Conservation (phyloP, 2,888 invertebrate species). For the Tortrix viridana region DNA sequence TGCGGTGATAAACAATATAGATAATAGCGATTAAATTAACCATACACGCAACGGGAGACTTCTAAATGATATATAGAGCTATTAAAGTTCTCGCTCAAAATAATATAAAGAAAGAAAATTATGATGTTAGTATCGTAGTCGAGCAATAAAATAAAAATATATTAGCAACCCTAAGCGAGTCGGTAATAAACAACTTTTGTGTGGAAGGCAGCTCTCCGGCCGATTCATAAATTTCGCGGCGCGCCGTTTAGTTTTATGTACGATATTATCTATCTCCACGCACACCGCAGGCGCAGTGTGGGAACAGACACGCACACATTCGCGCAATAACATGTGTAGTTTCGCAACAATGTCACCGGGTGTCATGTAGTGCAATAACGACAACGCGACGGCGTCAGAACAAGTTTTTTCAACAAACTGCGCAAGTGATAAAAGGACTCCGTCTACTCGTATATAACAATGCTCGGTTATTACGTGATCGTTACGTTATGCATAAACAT, state of each 20-base stretch:
- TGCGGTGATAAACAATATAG: slow-evolving; percentile 62
- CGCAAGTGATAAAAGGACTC: slow-evolving; percentile 29
- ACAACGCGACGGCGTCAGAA: slow-evolving; percentile 41
- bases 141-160: slow-evolving; percentile 68
- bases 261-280: slow-evolving; percentile 77
- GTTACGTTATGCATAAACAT: slow-evolving; percentile 50
- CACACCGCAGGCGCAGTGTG: slow-evolving; percentile 48
- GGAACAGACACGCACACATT: slow-evolving; percentile 44
- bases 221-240: slow-evolving; percentile 81
- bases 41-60: slow-evolving; percentile 65
- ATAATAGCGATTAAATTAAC: slow-evolving; percentile 70
- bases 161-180: slow-evolving; percentile 72
- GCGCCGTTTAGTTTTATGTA: slow-evolving; percentile 79
- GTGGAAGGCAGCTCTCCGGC: slow-evolving; percentile 77
- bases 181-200: slow-evolving; percentile 80
- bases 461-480: slow-evolving; percentile 44
- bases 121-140: slow-evolving; percentile 67
- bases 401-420: slow-evolving; percentile 43
- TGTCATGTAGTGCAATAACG: slow-evolving; percentile 44
- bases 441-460: slow-evolving; percentile 37
- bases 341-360: slow-evolving; percentile 45
- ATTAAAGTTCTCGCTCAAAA: slow-evolving; percentile 69
- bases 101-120: slow-evolving; percentile 71
- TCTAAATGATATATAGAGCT: slow-evolving; percentile 68
- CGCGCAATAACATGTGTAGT: slow-evolving; percentile 41